These are phyloP conservation scores for Bombyx mandarina DNA, from an alignment of 1,140 invertebrate genomes.

Conservation along the genomic window DNA sequence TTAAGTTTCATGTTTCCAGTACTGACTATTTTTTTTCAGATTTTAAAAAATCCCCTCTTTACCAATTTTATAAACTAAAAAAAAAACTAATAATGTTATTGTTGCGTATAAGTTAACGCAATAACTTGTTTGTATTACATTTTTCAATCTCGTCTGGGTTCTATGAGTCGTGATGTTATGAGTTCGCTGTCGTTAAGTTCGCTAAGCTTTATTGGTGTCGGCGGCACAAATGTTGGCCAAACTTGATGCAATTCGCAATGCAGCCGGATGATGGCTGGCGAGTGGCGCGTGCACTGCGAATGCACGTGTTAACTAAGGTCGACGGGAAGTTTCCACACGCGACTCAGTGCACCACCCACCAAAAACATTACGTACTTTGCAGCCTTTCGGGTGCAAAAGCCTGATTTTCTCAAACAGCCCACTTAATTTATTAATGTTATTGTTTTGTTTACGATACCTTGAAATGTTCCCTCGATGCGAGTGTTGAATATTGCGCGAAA, in stretches of 20 bases:
- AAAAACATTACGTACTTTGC: slow-evolving; percentile 7
- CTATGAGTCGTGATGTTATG: not conserved
- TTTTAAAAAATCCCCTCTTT: no score
- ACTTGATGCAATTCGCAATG: slow-evolving; percentile 53
- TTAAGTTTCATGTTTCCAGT: no score
- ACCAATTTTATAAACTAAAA: no score
- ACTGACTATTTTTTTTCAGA: no score
- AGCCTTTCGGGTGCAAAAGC: slow-evolving; percentile 2
- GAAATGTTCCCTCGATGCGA: slow-evolving; percentile 27
- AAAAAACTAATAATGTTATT: no score
- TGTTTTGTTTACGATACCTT: slow-evolving; percentile 43
- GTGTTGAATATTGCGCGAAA: slow-evolving; percentile 25
- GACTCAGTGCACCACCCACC: slow-evolving; percentile 14
- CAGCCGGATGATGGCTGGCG: slow-evolving; percentile 24
- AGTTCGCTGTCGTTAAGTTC: slow-evolving; percentile 27
- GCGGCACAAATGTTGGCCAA: slow-evolving; percentile 33
- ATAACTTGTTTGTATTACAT: no score
- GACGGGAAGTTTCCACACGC: slow-evolving; percentile 30
- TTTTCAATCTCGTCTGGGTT: no score
- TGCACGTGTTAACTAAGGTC: slow-evolving; percentile 26
- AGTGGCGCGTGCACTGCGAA: slow-evolving; percentile 24
- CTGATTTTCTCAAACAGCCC: slow-evolving; percentile 1
- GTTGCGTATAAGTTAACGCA: no score
- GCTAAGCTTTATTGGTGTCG: slow-evolving; percentile 34
- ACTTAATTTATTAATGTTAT: not conserved